Evolutionary conservation across 1,140 invertebrate species (phyloP).

Genomic region (Thrips palmi): DNA sequence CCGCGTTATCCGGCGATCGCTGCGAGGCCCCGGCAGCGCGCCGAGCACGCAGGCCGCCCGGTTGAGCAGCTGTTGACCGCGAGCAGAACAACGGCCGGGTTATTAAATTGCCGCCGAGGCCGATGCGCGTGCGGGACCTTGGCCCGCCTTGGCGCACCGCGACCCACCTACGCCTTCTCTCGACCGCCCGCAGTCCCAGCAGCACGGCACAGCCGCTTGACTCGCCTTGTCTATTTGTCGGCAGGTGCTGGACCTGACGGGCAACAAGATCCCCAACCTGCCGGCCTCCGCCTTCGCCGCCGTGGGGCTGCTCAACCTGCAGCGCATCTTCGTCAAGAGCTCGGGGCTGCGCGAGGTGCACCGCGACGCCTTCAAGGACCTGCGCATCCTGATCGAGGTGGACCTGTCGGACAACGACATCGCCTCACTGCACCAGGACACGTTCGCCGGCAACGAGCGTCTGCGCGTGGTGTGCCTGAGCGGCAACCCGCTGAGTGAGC

Average conservation of each 20-base stretch:
- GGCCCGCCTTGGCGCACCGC: too few relatives aligned
- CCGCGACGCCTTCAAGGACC: slow-evolving; percentile 62
- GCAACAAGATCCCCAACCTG: slow-evolving; percentile 55
- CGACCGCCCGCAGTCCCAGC: too few relatives aligned
- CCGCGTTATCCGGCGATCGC: too few relatives aligned
- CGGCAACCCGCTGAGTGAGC: slow-evolving; percentile 44
- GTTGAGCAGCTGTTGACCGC: too few relatives aligned
- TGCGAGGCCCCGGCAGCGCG: too few relatives aligned
- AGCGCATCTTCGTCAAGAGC: slow-evolving; percentile 57
- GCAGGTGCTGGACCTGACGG: slow-evolving; percentile 53
- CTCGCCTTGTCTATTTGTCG: too few relatives aligned
- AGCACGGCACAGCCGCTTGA: too few relatives aligned
- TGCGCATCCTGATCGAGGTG: slow-evolving; percentile 73
- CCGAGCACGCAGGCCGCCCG: too few relatives aligned
- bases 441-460: slow-evolving; percentile 55
- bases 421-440: slow-evolving; percentile 40
- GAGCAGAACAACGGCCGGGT: too few relatives aligned
- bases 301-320: slow-evolving; percentile 61
- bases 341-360: slow-evolving; percentile 56
- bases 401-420: slow-evolving; percentile 61
- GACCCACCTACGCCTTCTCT: too few relatives aligned
- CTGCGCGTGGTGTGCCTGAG: slow-evolving; percentile 45
- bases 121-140: too few relatives aligned
- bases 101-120: too few relatives aligned
- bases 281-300: slow-evolving; percentile 62